phyloP scores from a whole-genome alignment of 2,797 vertebrate genomes.

The Percopsis omiscomaycus region DNA sequence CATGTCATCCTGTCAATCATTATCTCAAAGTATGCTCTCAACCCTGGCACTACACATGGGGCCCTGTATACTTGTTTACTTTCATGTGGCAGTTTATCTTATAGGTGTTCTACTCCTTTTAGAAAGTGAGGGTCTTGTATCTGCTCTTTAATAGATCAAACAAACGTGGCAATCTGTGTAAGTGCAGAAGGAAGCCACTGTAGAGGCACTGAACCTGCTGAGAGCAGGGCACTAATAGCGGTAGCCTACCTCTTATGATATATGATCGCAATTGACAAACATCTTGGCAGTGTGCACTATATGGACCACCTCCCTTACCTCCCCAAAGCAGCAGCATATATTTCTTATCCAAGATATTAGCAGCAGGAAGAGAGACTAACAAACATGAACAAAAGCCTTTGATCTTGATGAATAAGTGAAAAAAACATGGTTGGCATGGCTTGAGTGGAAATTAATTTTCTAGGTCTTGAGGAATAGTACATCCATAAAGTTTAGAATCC shows the following conservation, averaged over 20 bases:
- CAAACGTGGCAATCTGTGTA: slow-evolving; percentile 65
- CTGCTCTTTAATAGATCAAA: slow-evolving; percentile 40
- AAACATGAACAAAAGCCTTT: not conserved
- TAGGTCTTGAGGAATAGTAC: no score
- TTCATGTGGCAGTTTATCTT: slow-evolving; percentile 53
- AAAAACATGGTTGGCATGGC: no score
- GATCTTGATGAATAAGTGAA: not conserved
- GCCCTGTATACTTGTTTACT: slow-evolving; percentile 47
- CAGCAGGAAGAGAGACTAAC: slow-evolving; percentile 3
- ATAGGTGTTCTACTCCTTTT: slow-evolving; percentile 49
- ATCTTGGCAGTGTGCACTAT: slow-evolving; percentile 41
- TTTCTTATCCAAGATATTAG: not conserved
- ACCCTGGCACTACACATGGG: slow-evolving; percentile 34
- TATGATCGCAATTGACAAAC: slow-evolving; percentile 57
- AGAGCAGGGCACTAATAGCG: slow-evolving; percentile 65
- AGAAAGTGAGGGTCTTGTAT: slow-evolving; percentile 44
- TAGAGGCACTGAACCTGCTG: slow-evolving; percentile 59
- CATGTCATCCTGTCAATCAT: slow-evolving; percentile 8
- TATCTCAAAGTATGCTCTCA: slow-evolving; percentile 27
- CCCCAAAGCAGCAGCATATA: slow-evolving; percentile 2
- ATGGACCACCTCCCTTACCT: slow-evolving; percentile 15
- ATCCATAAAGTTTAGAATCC: not conserved
- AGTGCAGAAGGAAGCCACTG: slow-evolving; percentile 60
- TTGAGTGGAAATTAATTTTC: no score
- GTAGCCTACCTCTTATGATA: slow-evolving; percentile 52